Conservation (phyloP, 2,797 vertebrate genomes). For the Falco novaeseelandiae region DNA sequence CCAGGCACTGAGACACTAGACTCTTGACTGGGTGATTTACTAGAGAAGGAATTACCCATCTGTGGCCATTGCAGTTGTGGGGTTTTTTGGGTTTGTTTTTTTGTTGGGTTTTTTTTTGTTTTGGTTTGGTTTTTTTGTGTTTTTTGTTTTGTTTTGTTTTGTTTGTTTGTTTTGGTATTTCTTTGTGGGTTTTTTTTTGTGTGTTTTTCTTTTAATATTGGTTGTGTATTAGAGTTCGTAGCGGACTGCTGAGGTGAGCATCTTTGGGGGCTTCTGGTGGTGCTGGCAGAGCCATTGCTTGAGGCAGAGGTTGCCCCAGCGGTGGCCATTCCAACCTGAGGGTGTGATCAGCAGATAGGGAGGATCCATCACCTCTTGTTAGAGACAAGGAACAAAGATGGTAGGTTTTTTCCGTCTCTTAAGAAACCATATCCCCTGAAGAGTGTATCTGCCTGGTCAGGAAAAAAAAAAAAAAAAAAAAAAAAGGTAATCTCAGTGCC, state of each 20-base stretch:
- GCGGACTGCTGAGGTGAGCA: not conserved
- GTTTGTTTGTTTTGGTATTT: too few species aligned
- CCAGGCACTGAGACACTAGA: not conserved
- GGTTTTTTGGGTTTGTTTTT: not conserved
- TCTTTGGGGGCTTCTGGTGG: not conserved
- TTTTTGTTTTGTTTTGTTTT: too few species aligned
- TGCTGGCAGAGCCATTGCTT: not conserved
- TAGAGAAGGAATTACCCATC: not conserved
- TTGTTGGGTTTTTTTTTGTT: too few species aligned
- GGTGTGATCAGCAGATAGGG: accelerated
- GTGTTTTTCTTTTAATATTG: not conserved
- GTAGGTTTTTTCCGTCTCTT: accelerated
- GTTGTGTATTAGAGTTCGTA: not conserved
- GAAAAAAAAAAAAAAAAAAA: not conserved
- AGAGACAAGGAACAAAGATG: not conserved
- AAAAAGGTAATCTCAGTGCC: not conserved
- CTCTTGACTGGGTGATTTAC: not conserved
- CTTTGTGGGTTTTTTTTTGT: too few species aligned
- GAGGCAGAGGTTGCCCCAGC: not conserved
- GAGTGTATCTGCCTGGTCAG: not conserved
- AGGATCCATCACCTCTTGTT: not conserved
- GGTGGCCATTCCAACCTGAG: accelerated
- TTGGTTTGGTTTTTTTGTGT: not conserved
- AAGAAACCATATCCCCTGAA: not conserved
- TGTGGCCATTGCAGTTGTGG: not conserved